Percentiles rank a stretch among this genome's conserved stretches.
Conservation (phyloP, 2,113 vertebrate species). For the Gnathonemus echidnorhynchus region DNA sequence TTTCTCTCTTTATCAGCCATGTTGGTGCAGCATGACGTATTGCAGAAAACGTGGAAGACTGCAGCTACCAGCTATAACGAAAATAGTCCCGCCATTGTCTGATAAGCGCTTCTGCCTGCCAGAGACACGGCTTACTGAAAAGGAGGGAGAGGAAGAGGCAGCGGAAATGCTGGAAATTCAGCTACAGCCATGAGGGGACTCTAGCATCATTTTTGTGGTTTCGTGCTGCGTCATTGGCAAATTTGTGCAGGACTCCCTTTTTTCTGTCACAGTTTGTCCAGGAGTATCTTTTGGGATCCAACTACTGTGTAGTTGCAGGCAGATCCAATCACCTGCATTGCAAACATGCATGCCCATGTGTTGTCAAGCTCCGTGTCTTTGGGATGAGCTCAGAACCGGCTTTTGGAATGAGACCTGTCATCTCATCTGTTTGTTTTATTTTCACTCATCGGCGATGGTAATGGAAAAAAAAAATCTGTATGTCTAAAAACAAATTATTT, state of each 20-base stretch:
- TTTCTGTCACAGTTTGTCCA: not conserved
- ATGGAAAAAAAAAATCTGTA: not conserved
- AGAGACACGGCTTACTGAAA: not conserved
- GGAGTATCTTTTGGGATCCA: constrained; percentile 38
- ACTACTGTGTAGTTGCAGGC: constrained; percentile 70
- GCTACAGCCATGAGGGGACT: constrained; percentile 3
- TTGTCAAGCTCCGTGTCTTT: not conserved
- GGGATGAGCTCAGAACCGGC: not conserved
- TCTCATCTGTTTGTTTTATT: not conserved
- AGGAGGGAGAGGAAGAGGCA: not conserved
- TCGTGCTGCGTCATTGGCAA: not conserved
- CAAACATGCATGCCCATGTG: constrained; percentile 20
- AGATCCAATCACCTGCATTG: constrained; percentile 40
- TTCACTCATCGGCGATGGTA: not conserved
- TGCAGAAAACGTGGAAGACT: not conserved
- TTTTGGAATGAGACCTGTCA: constrained; percentile 20
- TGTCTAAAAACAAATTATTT: not conserved
- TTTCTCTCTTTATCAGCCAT: not conserved
- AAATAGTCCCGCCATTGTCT: not conserved
- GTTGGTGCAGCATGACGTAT: not conserved
- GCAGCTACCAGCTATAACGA: not conserved
- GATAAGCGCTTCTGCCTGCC: not conserved
- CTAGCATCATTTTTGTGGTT: not conserved
- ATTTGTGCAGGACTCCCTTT: not conserved
- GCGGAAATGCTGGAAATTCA: not conserved